Conservation (phyloP, 2,797 vertebrate genomes). For the Clarias laeviceps region DNA sequence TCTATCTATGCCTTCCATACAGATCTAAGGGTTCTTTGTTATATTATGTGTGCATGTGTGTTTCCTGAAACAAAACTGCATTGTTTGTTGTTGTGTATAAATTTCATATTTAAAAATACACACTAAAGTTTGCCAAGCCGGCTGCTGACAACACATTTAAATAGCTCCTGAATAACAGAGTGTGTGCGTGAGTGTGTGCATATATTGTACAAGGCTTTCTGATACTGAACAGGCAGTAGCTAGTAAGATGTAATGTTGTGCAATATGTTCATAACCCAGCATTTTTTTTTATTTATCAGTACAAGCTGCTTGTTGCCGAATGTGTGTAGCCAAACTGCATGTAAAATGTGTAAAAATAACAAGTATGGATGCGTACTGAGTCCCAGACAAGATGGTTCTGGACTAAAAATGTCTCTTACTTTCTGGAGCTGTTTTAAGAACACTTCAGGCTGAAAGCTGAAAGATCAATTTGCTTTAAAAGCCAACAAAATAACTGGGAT, state of each 20-base stretch:
- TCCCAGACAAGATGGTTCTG: neutral
- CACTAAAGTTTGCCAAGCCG: conserved; percentile 37
- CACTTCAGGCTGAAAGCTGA: neutral
- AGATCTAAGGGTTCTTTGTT: neutral
- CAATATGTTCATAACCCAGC: neutral
- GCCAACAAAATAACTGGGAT: neutral
- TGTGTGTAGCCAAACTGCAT: neutral
- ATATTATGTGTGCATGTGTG: neutral
- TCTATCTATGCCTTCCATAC: neutral
- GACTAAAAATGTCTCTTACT: conserved; percentile 18
- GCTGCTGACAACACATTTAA: conserved; percentile 40
- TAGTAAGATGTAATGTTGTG: conserved; percentile 5
- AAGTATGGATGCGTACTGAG: neutral
- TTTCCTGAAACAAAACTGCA: conserved; percentile 15
- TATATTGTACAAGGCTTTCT: neutral
- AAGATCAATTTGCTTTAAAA: neutral
- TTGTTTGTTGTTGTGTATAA: conserved; percentile 5
- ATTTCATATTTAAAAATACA: conserved; percentile 47
- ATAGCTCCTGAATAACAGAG: conserved; percentile 31
- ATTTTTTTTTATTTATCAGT: conserved; percentile 9
- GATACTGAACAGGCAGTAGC: neutral
- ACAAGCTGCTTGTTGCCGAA: neutral
- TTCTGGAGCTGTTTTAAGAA: neutral
- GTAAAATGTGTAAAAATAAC: conserved; percentile 10
- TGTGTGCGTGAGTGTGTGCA: neutral